Evolutionary conservation across 2,888 invertebrate species (phyloP), one percentile per base, ranked within the genome.

Genomic region (Notodromas monacha): DNA sequence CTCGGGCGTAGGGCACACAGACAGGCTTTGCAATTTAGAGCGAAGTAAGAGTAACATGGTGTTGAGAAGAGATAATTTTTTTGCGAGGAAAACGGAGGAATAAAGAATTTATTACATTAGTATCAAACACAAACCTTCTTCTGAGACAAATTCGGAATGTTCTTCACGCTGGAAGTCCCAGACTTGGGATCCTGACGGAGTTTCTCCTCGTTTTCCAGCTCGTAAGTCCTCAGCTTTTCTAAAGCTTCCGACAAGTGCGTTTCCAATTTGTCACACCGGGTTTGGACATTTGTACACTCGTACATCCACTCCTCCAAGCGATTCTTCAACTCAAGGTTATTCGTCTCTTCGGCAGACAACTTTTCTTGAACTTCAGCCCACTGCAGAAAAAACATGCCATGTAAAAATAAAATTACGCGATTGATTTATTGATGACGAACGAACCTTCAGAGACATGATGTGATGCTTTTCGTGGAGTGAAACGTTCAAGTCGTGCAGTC

Each of bases 291-390:
- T 43, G 70, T 62, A 29, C 77, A 49, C 45, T 81, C 81, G 43
- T 81, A 92, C 46, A 84, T 81, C 31, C 86, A 52, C 48, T 92
- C 92, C 43, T 92, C 89, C 30, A 86, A 69, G 54, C 86, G 79
- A 50, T 86, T 89, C 46, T 76, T 68, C 31, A 86, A 54, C 48
- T 92, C 89, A 1, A 84, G 89, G 36, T 68, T 73, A 53, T 84
- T 73, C 0, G 86, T 86, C 51, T 89, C 86, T 39, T 76, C 65
- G 10, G 74, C 74, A 31, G 73, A 74, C 30, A 79, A 61, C 1
- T 70, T 68, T 44, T 84, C 79, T 47, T 74, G 72, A 15, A 74
- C 47, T 45, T 77, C 77, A 14, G 77, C 68, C 51, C 76, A 69
- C 51, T 58, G 34, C n/a, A n/a, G 12, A 38, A 35, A 35, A 12